phyloP scores from a whole-genome alignment of 2,113 vertebrate genomes.

The Fulmarus glacialis region DNA sequence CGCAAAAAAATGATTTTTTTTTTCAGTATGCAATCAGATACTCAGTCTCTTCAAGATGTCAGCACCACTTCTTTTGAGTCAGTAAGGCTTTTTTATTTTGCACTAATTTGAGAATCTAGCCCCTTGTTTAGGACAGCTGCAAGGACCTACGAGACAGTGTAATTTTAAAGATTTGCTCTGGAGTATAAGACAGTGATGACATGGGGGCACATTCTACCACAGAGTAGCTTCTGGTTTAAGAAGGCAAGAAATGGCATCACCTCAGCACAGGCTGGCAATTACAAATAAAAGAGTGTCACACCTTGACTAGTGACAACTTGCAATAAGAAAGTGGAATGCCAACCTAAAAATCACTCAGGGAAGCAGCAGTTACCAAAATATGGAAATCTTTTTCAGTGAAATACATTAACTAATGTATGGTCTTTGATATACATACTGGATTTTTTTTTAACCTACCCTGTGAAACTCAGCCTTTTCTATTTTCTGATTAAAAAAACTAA shows the following conservation, averaged over 20 bases:
- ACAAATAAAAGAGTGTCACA: neutral
- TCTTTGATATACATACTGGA: neutral
- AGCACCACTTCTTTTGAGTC: neutral
- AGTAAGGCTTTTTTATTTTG: neutral
- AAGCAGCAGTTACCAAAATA: neutral
- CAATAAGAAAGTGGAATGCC: neutral
- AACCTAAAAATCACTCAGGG: neutral
- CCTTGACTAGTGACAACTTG: neutral
- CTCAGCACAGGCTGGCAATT: neutral
- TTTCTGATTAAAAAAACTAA: neutral
- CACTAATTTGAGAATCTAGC: neutral
- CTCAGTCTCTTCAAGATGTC: neutral
- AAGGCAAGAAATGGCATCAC: neutral
- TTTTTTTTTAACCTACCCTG: neutral
- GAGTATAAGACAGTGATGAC: neutral
- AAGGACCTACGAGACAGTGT: neutral
- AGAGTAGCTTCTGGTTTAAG: neutral
- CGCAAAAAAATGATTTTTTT: accelerated
- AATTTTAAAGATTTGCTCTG: neutral
- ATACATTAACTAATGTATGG: neutral
- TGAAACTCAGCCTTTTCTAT: neutral
- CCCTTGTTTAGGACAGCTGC: neutral
- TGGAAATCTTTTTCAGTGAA: neutral
- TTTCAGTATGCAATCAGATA: neutral
- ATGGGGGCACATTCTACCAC: neutral